Evolutionary conservation across 2,888 invertebrate species (phyloP).

Genomic region (Helobdella robusta): DNA sequence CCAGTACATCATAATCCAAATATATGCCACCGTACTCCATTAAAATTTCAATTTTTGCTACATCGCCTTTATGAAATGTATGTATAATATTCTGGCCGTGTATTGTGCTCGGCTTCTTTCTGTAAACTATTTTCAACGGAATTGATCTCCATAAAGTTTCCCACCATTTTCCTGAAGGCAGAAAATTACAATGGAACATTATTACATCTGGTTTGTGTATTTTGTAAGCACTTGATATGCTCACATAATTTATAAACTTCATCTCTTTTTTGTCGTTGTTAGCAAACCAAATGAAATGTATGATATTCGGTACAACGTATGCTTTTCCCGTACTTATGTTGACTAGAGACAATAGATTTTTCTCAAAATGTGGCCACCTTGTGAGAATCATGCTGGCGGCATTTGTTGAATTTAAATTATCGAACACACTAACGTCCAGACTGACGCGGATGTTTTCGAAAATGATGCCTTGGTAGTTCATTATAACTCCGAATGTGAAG

Average conservation of each 20-base stretch:
- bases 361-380: constrained; percentile 7
- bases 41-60: constrained; percentile 34
- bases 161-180: constrained; percentile 36
- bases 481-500: constrained; percentile 26
- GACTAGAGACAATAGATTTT: background rate
- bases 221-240: constrained; percentile 34
- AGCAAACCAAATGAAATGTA: constrained; percentile 36
- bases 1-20: constrained; percentile 35
- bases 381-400: constrained; percentile 3
- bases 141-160: constrained; percentile 26
- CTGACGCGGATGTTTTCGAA: constrained; percentile 31
- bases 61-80: constrained; percentile 32
- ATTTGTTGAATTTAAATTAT: constrained; percentile 8
- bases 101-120: constrained; percentile 26
- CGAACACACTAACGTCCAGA: constrained; percentile 23
- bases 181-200: constrained; percentile 33
- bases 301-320: constrained; percentile 34
- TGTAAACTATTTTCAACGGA: constrained; percentile 27
- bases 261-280: constrained; percentile 20
- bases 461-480: constrained; percentile 33
- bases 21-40: constrained; percentile 35
- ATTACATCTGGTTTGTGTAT: constrained; percentile 33
- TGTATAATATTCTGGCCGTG: constrained; percentile 27
- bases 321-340: background rate
- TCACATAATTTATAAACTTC: constrained; percentile 33